These are phyloP conservation scores for Lithosia quadra DNA, from an alignment of 2,888 invertebrate genomes.

Conservation along the genomic window DNA sequence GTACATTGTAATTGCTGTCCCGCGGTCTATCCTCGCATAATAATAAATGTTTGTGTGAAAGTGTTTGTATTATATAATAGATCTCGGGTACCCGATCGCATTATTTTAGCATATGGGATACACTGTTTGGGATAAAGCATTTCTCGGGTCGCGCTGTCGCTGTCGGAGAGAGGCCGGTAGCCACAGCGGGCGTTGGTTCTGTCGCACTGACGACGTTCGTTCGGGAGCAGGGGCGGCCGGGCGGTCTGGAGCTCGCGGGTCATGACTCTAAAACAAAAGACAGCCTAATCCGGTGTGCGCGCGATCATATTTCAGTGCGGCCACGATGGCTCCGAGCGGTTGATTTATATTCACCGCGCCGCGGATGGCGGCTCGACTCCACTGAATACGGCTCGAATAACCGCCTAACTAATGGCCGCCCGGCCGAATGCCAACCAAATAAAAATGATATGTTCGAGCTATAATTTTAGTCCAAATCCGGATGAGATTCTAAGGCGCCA, in stretches of 20 bases:
- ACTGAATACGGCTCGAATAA: conserved; percentile 59
- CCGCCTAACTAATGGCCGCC: conserved; percentile 61
- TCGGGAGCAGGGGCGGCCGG: conserved; percentile 7
- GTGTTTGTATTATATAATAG: too few relatives aligned
- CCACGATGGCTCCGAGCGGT: conserved; percentile 52
- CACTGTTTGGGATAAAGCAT: not conserved
- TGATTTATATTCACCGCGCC: conserved; percentile 59
- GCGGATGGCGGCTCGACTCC: conserved; percentile 48
- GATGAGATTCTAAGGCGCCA: conserved; percentile 50
- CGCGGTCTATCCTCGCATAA: too few relatives aligned
- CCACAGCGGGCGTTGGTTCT: not conserved
- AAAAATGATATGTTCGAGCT: conserved; percentile 67
- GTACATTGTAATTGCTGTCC: too few relatives aligned
- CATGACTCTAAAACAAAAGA: conserved; percentile 51
- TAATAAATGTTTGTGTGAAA: too few relatives aligned
- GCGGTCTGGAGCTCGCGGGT: conserved; percentile 26
- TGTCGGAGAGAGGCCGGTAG: not conserved
- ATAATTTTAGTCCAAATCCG: conserved; percentile 58
- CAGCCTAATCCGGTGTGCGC: conserved; percentile 51
- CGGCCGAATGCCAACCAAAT: conserved; percentile 60
- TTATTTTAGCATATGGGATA: too few relatives aligned
- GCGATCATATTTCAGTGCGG: conserved; percentile 58
- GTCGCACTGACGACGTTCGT: not conserved
- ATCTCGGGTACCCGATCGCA: too few relatives aligned
- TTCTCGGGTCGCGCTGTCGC: too few relatives aligned